A percentile compares a stretch with the other conserved stretches of the same genome.
These are phyloP conservation scores for Drosophila pseudoananassae DNA, from an alignment of 1,140 invertebrate species.

Conservation along the genomic window DNA sequence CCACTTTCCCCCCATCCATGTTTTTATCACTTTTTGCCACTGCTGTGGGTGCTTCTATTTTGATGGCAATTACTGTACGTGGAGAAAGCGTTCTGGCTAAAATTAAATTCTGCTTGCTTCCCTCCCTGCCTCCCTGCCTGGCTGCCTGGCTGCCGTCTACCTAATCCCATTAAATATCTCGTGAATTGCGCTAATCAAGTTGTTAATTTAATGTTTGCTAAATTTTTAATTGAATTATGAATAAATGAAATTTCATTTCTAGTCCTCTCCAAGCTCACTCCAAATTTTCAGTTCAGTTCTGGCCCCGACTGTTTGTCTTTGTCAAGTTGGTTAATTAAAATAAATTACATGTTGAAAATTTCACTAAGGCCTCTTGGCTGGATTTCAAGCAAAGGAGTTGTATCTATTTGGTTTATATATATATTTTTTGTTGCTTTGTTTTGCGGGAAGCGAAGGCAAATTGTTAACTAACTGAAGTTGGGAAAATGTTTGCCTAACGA, in stretches of 20 bases:
- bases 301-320: conserved; percentile 42
- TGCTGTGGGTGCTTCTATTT: conserved; percentile 45
- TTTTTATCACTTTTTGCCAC: conserved; percentile 33
- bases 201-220: conserved; percentile 71
- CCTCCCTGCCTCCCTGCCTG: too few species aligned
- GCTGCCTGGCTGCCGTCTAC: conserved; percentile 2
- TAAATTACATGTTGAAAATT: conserved; percentile 57
- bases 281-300: conserved; percentile 6
- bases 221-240: conserved; percentile 72
- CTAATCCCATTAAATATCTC: conserved; percentile 72
- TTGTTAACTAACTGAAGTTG: conserved; percentile 43
- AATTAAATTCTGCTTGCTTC: conserved; percentile 68
- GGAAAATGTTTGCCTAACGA: conserved; percentile 38
- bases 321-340: conserved; percentile 68
- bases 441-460: not conserved
- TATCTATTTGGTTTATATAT: not conserved
- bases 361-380: conserved; percentile 27
- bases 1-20: conserved; percentile 1
- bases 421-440: not conserved
- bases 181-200: conserved; percentile 73
- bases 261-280: conserved; percentile 1
- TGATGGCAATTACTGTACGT: conserved; percentile 45
- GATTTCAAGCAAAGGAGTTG: not conserved
- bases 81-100: conserved; percentile 25
- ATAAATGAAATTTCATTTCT: conserved; percentile 52